Percentiles rank a stretch among this genome's conserved stretches.
These are phyloP conservation scores for Cyprinodon diabolis DNA, from an alignment of 2,797 vertebrate genomes.

Conservation along the genomic window DNA sequence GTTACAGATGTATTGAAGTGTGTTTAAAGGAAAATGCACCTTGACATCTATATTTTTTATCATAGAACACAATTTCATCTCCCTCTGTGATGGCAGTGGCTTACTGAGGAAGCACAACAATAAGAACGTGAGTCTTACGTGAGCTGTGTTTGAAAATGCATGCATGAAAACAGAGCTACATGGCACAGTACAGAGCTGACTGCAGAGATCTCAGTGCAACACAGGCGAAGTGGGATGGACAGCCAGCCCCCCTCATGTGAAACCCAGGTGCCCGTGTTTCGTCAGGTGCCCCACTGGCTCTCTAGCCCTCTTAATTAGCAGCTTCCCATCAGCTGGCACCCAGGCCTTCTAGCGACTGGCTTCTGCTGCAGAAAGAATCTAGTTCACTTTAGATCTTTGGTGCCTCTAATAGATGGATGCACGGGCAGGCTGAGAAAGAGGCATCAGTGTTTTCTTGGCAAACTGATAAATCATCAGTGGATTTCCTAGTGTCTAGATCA, in stretches of 20 bases:
- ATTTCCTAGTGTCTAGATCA: constrained; percentile 35
- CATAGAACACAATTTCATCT: constrained; percentile 60
- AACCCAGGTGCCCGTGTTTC: constrained; percentile 78
- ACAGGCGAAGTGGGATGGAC: constrained; percentile 66
- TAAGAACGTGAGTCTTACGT: constrained; percentile 19
- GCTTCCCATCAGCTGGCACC: constrained; percentile 72
- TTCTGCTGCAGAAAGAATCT: constrained; percentile 51
- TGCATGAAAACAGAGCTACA: constrained; percentile 41
- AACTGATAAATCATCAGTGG: constrained; percentile 45
- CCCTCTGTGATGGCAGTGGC: constrained; percentile 53
- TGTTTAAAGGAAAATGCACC: constrained; percentile 56
- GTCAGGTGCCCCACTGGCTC: constrained; percentile 68
- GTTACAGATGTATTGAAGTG: constrained; percentile 15
- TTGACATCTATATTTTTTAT: constrained; percentile 59
- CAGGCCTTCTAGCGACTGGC: constrained; percentile 59
- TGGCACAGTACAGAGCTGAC: constrained; percentile 30
- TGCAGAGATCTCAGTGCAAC: constrained; percentile 38
- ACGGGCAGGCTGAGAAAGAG: constrained; percentile 19
- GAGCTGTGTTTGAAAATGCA: constrained; percentile 40
- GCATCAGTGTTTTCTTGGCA: constrained; percentile 29
- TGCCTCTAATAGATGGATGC: constrained; percentile 49
- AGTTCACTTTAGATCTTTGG: constrained; percentile 49
- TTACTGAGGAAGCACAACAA: constrained; percentile 25
- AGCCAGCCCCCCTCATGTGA: constrained; percentile 66
- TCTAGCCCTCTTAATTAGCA: constrained; percentile 74